Evolutionary conservation across 2,113 vertebrate species (phyloP), one percentile per base, ranked within the genome.

Genomic region (Actinemys pallida): DNA sequence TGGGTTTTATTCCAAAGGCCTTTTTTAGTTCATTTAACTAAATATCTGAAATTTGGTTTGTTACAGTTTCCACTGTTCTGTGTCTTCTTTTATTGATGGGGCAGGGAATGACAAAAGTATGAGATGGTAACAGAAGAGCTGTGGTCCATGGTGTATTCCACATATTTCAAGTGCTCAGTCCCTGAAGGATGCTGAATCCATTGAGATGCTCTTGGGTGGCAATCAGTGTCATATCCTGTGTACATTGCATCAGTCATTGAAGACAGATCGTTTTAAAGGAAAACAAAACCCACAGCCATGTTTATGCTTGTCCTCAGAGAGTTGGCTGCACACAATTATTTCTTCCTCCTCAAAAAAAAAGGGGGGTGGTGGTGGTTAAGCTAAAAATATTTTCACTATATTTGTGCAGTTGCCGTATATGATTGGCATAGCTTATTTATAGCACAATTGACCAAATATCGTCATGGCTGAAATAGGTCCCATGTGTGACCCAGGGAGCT

Each of bases 61-160:
- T 57, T 62, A 47, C 82, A 1, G 6, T 27, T 83, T 79, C 53
- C 31, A 10, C 47, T 47, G 35, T 53, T 78, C 16, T 0, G 0
- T 54, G n/a, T 45, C 87, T 91, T 53, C 8, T 72, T 81, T 81
- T 90, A 47, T 9, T 25, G 84, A 84, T 57, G 52, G 59, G 89
- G 20, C 17, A 62, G 25, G 85, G 22, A 69, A 87, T 62, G 90
- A 56, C 6, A 16, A 12, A 83, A 29, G 6, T 20, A 49, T 31
- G 27, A 45, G 79, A 2, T 59, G 88, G 5, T 90, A 81, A 10
- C n/a, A 56, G 2, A n/a, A 76, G 72, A 5, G 42, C 65, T 56
- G 22, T 90, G 72, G 85, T 19, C 57, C 0, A 0, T 52, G 86
- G 59, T 47, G 24, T 81, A 53, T 19, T 76, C 65, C 54, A 11